Conservation (phyloP, 2,113 vertebrate genomes). For the Hiodon alosoides region DNA sequence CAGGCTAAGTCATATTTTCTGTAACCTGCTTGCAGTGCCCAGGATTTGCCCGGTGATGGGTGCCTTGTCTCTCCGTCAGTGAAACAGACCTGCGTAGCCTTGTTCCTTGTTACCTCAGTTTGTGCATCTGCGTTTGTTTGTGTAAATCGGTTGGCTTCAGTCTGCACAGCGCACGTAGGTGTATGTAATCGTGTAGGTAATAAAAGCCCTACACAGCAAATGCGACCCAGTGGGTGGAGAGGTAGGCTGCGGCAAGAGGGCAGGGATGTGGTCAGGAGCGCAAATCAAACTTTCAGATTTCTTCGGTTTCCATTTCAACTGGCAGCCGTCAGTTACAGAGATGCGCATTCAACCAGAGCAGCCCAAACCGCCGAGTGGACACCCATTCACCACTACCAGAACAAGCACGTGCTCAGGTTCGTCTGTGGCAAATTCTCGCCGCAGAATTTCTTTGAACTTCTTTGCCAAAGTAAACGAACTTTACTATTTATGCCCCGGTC, state of each 20-base stretch:
- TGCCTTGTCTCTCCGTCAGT: no score
- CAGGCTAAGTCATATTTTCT: no score
- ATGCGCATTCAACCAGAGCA: slow-evolving; percentile 48
- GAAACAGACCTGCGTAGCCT: no score
- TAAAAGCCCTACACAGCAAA: no score
- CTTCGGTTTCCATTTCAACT: slow-evolving; percentile 71
- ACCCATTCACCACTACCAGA: slow-evolving; percentile 53
- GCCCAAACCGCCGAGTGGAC: slow-evolving; percentile 49
- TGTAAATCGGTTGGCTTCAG: no score
- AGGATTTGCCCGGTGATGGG: no score
- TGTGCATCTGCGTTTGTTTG: no score
- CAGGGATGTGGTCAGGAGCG: slow-evolving; percentile 79
- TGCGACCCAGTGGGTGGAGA: slow-evolving; percentile 68
- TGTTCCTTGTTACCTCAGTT: no score
- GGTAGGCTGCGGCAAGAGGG: slow-evolving; percentile 63
- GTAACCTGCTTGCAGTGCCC: no score
- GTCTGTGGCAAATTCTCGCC: slow-evolving; percentile 32
- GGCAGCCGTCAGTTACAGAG: slow-evolving; percentile 50
- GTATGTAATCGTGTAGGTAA: no score
- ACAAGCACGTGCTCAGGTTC: slow-evolving; percentile 55
- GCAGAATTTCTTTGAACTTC: slow-evolving; percentile 68
- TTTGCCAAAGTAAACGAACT: slow-evolving; percentile 83
- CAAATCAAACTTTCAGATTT: slow-evolving; percentile 75
- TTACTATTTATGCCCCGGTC: slow-evolving; percentile 69
- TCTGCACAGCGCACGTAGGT: no score